Conservation (phyloP, 2,113 vertebrate species). For the Petrocephalus zakoni region DNA sequence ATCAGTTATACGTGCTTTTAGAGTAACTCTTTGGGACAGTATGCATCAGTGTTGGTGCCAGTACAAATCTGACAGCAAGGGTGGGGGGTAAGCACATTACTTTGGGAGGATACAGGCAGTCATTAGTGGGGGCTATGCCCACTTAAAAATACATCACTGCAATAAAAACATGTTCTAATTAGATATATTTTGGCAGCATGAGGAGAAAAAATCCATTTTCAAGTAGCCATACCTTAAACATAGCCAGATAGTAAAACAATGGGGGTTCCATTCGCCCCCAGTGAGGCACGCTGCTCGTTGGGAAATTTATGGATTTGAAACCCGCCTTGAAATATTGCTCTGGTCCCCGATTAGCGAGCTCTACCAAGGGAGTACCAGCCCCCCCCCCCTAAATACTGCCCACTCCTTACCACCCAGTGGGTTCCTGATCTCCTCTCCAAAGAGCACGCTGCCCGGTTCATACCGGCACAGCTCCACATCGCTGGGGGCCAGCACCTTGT, state of each 20-base stretch:
- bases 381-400: neutral
- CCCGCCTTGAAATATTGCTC: too few relatives aligned
- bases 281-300: too few relatives aligned
- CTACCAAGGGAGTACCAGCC: neutral
- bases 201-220: too few relatives aligned
- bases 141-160: neutral
- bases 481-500: constrained; percentile 79
- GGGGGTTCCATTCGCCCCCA: neutral
- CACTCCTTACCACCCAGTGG: constrained; percentile 55
- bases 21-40: neutral
- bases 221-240: too few relatives aligned
- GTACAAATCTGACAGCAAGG: neutral
- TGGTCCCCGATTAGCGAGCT: neutral
- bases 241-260: too few relatives aligned
- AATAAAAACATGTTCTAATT: neutral
- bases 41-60: neutral
- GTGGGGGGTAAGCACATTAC: neutral
- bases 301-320: too few relatives aligned
- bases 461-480: constrained; percentile 58
- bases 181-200: too few relatives aligned
- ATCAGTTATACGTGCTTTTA: neutral
- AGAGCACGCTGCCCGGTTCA: constrained; percentile 69
- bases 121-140: neutral
- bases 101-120: neutral
- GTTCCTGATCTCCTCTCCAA: constrained; percentile 53